A percentile compares a stretch with the other conserved stretches of the same genome.
phyloP scores from a whole-genome alignment of 2,113 vertebrate genomes.

The Phaetusa simplex region DNA sequence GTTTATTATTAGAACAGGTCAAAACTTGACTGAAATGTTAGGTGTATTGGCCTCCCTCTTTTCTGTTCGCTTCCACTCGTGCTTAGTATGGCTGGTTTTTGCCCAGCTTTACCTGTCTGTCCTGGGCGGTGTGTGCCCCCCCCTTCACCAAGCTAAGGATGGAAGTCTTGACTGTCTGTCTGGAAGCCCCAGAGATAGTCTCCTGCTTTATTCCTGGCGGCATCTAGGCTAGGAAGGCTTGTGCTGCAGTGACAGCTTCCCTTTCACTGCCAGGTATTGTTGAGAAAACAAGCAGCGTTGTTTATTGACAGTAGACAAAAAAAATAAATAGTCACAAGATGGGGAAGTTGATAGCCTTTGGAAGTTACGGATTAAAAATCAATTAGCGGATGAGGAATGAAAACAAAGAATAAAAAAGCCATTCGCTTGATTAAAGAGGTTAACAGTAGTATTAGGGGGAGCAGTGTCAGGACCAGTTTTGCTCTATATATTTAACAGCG shows the following conservation, averaged over 20 bases:
- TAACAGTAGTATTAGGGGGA: not conserved
- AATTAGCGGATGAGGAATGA: not conserved
- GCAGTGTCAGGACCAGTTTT: not conserved
- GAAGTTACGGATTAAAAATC: not conserved
- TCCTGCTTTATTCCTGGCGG: not conserved
- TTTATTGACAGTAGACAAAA: not conserved
- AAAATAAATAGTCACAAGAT: not conserved
- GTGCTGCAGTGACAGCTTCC: not conserved
- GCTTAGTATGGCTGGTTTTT: fast-evolving
- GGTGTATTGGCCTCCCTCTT: not conserved
- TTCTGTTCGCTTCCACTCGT: not conserved
- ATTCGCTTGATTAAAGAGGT: not conserved
- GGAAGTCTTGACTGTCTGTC: no score
- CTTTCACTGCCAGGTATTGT: not conserved
- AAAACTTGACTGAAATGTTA: not conserved
- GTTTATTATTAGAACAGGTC: not conserved
- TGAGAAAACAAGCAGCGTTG: not conserved
- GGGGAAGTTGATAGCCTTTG: not conserved
- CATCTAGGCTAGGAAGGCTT: not conserved
- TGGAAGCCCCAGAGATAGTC: not conserved
- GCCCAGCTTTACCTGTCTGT: not conserved
- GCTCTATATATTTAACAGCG: not conserved
- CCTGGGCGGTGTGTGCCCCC: not conserved
- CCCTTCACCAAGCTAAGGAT: not conserved
- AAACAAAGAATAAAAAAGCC: not conserved